phyloP scores from a whole-genome alignment of 2,113 vertebrate genomes.

The Corythaeola cristata region DNA sequence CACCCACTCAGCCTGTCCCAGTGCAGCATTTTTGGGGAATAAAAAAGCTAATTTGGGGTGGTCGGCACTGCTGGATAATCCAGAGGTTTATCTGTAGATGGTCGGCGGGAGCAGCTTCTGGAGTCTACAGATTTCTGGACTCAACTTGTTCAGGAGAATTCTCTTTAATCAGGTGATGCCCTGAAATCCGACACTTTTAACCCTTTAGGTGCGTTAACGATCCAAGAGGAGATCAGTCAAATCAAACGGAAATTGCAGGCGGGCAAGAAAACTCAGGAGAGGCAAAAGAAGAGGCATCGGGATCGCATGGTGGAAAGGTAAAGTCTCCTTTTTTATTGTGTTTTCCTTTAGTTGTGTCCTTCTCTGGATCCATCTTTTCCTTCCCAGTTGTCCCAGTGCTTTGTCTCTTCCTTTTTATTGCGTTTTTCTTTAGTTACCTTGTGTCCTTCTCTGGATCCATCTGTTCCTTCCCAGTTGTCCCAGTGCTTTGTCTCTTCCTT shows the following conservation, averaged over 20 bases:
- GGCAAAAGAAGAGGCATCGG: constrained; percentile 82
- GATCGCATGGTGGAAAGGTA: constrained; percentile 92
- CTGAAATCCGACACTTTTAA: neutral
- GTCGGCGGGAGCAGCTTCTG: neutral
- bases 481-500: neutral
- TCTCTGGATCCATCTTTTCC: too few species aligned
- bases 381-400: neutral
- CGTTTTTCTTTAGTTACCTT: neutral
- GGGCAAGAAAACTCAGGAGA: constrained; percentile 73
- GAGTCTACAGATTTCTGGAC: too few species aligned
- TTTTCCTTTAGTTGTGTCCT: neutral
- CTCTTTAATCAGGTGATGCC: neutral
- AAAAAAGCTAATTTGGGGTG: neutral
- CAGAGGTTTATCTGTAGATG: neutral
- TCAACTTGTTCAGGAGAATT: too few species aligned
- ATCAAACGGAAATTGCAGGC: constrained; percentile 75
- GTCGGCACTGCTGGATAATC: neutral
- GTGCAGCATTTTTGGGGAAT: neutral
- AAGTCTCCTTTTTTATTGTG: neutral
- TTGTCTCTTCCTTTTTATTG: neutral
- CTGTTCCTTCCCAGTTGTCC: too few species aligned
- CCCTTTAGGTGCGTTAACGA: constrained; percentile 40
- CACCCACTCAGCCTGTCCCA: neutral
- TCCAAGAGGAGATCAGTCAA: constrained; percentile 78
- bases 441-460: neutral